Evolutionary conservation across 2,113 vertebrate species (phyloP), one percentile per base, ranked within the genome.

Genomic region (Talpa occidentalis): DNA sequence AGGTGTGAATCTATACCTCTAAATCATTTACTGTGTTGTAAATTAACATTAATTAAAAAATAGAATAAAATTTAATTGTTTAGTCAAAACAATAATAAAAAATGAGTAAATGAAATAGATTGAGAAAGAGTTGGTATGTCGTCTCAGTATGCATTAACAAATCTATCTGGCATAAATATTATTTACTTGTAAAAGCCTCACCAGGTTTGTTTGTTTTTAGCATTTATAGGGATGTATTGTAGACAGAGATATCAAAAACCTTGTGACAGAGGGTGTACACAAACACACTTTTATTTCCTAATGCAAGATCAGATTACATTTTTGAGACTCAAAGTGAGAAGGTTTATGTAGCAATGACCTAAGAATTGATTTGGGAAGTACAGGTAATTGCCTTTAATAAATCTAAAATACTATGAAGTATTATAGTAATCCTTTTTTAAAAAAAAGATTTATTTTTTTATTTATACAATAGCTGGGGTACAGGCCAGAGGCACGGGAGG

Each of bases 351-450:
- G 5, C 7, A 76, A 56, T 49, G 37, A 14, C 62, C 37, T 90
- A 86, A 77, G 81, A 78, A 79, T 22, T 92, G 26, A 60, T 40
- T 86, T 15, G 64, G 8, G 14, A 91, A 74, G 14, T 72, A 49
- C 26, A 87, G 6, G 80, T 6, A 64, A 88, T 69, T 70, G 19
- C 40, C 22, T 76, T 76, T 21, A 81, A 14, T 37, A 92, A 69
- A 64, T 86, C 10, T 73, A 87, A 94, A 90, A 64, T 59, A 3
- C 19, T 94, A 52, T 40, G 47, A 76, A 52, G 32, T 90, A 78
- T 47, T 92, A 54, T 0, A 22, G 12, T 47, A 49, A 5, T 92
- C 64, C 5, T 66, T 42, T 56, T n/a, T n/a, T n/a, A n/a, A n/a
- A n/a, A n/a, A n/a, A n/a, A n/a, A n/a, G n/a, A n/a, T n/a, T n/a